These are phyloP conservation scores for Misgurnus anguillicaudatus DNA, from an alignment of 2,113 vertebrate genomes.

Conservation along the genomic window DNA sequence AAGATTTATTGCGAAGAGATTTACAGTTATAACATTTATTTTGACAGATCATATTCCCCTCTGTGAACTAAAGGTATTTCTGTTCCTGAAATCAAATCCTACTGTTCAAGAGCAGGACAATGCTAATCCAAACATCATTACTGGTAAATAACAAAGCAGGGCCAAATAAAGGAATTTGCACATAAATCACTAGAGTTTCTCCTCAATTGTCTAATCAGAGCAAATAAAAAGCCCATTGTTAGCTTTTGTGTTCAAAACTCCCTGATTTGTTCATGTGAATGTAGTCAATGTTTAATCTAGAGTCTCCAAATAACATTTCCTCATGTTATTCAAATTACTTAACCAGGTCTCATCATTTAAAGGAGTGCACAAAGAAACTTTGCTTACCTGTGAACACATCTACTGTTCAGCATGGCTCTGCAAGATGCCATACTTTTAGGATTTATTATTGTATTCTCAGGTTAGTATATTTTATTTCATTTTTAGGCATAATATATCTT, in stretches of 20 bases:
- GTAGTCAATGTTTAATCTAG: constrained; percentile 49
- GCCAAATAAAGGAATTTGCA: constrained; percentile 11
- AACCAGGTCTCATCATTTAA: constrained; percentile 28
- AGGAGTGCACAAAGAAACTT: not conserved
- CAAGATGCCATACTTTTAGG: not conserved
- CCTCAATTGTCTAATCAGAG: not conserved
- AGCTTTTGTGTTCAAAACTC: constrained; percentile 1
- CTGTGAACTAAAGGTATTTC: not conserved
- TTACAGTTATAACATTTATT: not conserved
- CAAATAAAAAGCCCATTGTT: constrained; percentile 13
- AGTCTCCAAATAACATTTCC: constrained; percentile 52
- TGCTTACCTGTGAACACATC: not conserved
- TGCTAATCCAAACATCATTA: not conserved
- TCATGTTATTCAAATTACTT: constrained; percentile 49
- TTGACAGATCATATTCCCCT: not conserved
- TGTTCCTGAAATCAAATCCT: constrained; percentile 37
- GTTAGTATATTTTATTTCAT: constrained; percentile 20
- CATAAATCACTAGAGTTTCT: not conserved
- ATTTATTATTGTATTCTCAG: constrained; percentile 34
- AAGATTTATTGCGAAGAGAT: not conserved
- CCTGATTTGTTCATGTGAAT: not conserved
- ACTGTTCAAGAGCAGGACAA: not conserved
- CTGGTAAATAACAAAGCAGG: not conserved
- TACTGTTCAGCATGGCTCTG: constrained; percentile 19
- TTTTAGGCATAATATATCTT: no score